A percentile compares a stretch with the other conserved stretches of the same genome.
Conservation (phyloP, 2,888 invertebrate genomes). For the Toxonevra muliebris region DNA sequence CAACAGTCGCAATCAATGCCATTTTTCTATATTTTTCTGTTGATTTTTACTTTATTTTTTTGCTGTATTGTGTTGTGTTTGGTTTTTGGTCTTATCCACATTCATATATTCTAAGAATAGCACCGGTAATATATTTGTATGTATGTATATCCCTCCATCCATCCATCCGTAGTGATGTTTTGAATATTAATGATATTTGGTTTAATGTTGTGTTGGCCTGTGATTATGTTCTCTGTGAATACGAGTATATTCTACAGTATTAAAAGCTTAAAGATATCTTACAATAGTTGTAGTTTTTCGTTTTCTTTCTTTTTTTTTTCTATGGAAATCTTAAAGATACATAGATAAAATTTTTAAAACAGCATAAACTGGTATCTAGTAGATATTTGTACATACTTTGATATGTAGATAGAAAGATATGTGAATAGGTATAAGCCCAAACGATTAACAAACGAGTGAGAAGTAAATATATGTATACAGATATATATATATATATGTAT, state of each 20-base stretch:
- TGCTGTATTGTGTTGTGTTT: background rate
- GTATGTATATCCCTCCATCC: conserved; percentile 11
- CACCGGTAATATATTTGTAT: background rate
- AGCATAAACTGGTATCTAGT: too few species aligned
- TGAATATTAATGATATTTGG: conserved; percentile 3
- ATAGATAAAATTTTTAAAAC: too few species aligned
- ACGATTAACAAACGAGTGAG: conserved; percentile 11
- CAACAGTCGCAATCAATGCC: too few species aligned
- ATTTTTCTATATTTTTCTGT: conserved; percentile 8
- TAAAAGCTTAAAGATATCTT: too few species aligned
- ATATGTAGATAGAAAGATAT: too few species aligned
- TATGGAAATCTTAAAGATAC: too few species aligned
- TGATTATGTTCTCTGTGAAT: conserved; percentile 17
- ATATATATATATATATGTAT: background rate
- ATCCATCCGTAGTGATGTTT: conserved; percentile 6
- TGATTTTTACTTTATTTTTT: conserved; percentile 4
- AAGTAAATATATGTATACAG: background rate
- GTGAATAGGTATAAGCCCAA: too few species aligned
- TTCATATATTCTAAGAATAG: background rate
- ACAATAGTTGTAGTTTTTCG: too few species aligned
- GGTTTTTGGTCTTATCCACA: background rate
- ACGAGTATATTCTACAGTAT: too few species aligned
- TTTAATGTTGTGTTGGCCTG: conserved; percentile 14
- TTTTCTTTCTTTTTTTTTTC: too few species aligned
- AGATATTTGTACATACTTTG: too few species aligned